Evolutionary conservation across 2,113 vertebrate species (phyloP).

Genomic region (Anser brachyrhynchus): DNA sequence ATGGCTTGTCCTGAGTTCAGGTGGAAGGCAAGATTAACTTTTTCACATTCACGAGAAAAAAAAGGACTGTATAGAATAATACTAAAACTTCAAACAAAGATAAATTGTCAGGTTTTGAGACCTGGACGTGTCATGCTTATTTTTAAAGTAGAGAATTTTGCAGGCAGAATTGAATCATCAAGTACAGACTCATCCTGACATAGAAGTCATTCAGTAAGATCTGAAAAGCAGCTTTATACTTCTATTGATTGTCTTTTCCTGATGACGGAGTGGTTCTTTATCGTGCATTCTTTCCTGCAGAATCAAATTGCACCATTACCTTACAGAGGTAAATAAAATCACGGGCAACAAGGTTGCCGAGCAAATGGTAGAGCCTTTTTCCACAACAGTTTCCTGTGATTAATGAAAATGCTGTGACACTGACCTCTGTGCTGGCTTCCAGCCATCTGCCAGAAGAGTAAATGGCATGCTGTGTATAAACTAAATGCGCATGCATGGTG

Average conservation of each 20-base stretch:
- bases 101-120: neutral
- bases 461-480: neutral
- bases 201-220: neutral
- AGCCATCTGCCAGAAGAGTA: neutral
- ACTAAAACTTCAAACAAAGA: neutral
- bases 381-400: conserved; percentile 12
- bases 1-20: neutral
- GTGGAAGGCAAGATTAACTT: neutral
- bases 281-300: neutral
- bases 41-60: neutral
- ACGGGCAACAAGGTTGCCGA: neutral
- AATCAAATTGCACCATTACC: neutral
- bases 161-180: neutral
- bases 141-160: neutral
- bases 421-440: conserved; percentile 18
- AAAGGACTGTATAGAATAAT: neutral
- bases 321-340: neutral
- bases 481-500: neutral
- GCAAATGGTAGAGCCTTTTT: neutral
- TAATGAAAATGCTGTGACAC: neutral
- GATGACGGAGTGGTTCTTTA: neutral
- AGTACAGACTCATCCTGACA: neutral
- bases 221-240: neutral
- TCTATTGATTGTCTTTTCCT: neutral
- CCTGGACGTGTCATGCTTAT: neutral